Percentiles rank a stretch among this genome's conserved stretches.
Conservation (phyloP, 2,888 invertebrate species). For the Pachymerium ferrugineum region DNA sequence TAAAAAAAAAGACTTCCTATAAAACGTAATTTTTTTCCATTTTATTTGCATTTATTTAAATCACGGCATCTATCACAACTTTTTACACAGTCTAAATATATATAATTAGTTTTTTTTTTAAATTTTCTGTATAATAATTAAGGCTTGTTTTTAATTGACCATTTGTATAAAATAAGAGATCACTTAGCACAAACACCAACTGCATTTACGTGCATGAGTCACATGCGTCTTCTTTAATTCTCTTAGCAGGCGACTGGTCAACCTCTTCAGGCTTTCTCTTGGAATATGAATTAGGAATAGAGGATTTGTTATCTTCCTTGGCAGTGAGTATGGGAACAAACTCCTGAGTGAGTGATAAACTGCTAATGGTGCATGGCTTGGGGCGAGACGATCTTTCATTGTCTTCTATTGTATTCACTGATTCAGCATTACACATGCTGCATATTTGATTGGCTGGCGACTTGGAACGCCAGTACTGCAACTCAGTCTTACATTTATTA, state of each 20-base stretch:
- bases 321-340: neutral
- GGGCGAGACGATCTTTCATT: neutral
- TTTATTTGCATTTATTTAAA: no score
- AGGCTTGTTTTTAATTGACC: no score
- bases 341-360: neutral
- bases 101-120: no score
- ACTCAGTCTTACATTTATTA: constrained; percentile 84
- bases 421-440: constrained; percentile 30
- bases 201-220: no score
- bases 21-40: no score
- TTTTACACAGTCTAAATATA: no score
- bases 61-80: no score
- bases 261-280: neutral
- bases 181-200: no score
- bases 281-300: neutral
- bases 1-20: no score
- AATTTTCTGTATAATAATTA: no score
- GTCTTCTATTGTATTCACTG: neutral
- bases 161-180: no score
- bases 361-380: neutral
- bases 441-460: constrained; percentile 63
- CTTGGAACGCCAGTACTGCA: constrained; percentile 85
- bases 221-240: neutral
- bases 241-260: neutral
- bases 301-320: neutral